Evolutionary conservation across 2,797 vertebrate species (phyloP), one percentile per base, ranked within the genome.

Genomic region (Spatula versicolor): DNA sequence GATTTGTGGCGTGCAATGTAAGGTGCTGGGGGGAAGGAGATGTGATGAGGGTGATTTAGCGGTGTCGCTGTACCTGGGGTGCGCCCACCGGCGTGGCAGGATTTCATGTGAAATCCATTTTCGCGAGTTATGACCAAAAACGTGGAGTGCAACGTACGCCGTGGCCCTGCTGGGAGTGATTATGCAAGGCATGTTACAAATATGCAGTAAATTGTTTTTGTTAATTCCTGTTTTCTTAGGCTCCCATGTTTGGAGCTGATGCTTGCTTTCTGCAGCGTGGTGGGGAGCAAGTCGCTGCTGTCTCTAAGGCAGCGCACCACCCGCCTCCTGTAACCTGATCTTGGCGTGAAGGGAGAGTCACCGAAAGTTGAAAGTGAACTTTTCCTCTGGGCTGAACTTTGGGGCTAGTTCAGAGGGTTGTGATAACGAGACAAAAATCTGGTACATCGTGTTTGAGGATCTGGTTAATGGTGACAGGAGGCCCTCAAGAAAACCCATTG

Each of bases 381-480:
- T 93, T 78, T 93, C 71, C 30, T 14, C 86, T 67, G 64, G 33
- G 35, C 76, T 96, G 63, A 71, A 73, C 64, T 90, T 89, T 46
- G 84, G 93, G 83, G 54, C 88, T 82, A 37, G 37, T 89, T 89
- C 60, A 83, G 19, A 3, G 1, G 52, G 19, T 62, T 91, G 63
- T 8, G 13, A 90, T 94, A 97, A 89, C 85, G 91, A 95, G 84
- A 95, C 94, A 78, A 83, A 95, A 96, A 82, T 82, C 52, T 95
- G 64, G 30, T 95, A 79, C 81, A 76, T 93, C 21, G 23, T 87
- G 48, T 78, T 85, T 82, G 48, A 67, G 74, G 60, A 68, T 64
- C 39, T 80, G n/a, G 55, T 88, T 77, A 48, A 66, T 80, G 37
- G 75, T 83, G 71, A 79, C 55, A 64, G 86, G 46, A 86, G 56